Base-by-base conservation (phyloP, 2,888 invertebrate genomes). In the Argyresthia albistria region DNA sequence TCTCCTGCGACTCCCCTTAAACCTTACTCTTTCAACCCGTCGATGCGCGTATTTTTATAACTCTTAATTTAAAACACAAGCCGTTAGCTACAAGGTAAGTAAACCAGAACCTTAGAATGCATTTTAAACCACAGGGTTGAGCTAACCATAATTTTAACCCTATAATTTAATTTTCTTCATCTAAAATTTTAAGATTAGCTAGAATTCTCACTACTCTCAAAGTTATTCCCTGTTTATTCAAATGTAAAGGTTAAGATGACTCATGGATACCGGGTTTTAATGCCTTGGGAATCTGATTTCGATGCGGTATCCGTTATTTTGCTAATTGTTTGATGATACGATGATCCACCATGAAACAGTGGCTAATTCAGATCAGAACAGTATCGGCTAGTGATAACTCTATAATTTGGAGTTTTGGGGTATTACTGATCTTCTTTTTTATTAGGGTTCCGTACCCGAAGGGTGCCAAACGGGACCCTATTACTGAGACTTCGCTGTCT, bases 91-190 rank as follows among this genome's bases (percentile, higher is more conserved):
- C 63, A 62, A 66, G 63, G 62, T 61, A 69, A 69, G 70, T 70
- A 67, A 70, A 66, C 62, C 64, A 64, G 67, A 69, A 72, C 35
- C 72, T 72, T 71, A 69, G 66, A 69, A 73, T 70, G 67, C 66
- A 64, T 72, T 73, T 76, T 75, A 76, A 79, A 78, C 68, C 61
- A 75, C 59, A 78, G 75, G 78, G 76, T 61, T 73, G 69, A 52
- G 56, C 59, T 55, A 51, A 54, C 52, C 14, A 45, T 39, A 52
- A 59, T 57, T 60, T 58, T 52, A 54, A 59, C 55, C 61, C 54
- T 64, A 62, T 67, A 75, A 74, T 76, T 68, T 78, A 69, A 25
- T 73, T 74, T 76, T 68, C 64, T 1, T 69, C 63, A 69, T 61
- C 54, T 63, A 58, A 73, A 77, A 77, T 74, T 76, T 70, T 73